Conservation (phyloP, 2,888 invertebrate species). For the Drosophila kokeensis region DNA sequence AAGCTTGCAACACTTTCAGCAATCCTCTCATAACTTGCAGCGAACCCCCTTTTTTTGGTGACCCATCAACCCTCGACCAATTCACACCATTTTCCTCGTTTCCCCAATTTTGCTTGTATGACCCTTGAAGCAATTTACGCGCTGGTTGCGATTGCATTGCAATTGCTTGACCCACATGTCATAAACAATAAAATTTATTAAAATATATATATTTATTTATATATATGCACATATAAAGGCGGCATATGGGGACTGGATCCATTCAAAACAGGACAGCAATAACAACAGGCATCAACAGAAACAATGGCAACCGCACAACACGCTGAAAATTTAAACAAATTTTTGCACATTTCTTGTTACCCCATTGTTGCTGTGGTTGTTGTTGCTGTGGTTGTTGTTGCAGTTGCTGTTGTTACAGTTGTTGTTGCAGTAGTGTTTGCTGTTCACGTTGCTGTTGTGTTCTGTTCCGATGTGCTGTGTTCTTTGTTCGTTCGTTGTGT, state of each 20-base stretch:
- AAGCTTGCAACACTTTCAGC: not conserved
- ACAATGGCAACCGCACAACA: constrained; percentile 46
- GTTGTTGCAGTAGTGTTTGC: constrained; percentile 19
- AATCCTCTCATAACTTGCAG: constrained; percentile 2
- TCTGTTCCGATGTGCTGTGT: constrained; percentile 8
- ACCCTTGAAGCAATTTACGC: constrained; percentile 57
- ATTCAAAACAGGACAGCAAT: constrained; percentile 46
- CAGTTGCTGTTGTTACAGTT: constrained; percentile 27
- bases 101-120: constrained; percentile 9
- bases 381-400: constrained; percentile 25
- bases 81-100: constrained; percentile 40
- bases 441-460: constrained; percentile 26
- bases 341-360: constrained; percentile 71
- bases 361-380: constrained; percentile 22
- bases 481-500: constrained; percentile 15
- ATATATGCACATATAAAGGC: not conserved
- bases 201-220: constrained; percentile 30
- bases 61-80: constrained; percentile 40
- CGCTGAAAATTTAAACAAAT: constrained; percentile 72
- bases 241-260: constrained; percentile 48
- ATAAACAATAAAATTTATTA: constrained; percentile 67
- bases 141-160: constrained; percentile 59
- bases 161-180: constrained; percentile 72
- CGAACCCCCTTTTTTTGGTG: not conserved
- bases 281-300: not conserved